These are phyloP conservation scores for Phrynocephalus versicolor DNA, from an alignment of 2,113 vertebrate genomes.

Conservation along the genomic window DNA sequence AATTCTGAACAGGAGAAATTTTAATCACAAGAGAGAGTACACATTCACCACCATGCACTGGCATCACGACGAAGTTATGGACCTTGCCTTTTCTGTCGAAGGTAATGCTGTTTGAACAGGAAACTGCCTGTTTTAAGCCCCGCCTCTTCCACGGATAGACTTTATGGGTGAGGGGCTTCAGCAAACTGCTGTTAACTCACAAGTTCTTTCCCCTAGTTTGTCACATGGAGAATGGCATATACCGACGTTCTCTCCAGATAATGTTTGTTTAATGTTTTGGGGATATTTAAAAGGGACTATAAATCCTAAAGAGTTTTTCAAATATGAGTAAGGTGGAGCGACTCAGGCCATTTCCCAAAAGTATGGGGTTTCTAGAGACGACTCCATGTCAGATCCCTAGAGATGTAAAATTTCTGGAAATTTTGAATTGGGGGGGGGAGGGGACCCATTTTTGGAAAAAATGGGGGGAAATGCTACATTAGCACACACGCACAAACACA, in stretches of 20 bases:
- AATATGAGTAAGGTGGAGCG: too few species aligned
- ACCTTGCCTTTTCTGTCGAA: slow-evolving; percentile 87
- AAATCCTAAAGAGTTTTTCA: too few species aligned
- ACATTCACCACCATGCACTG: slow-evolving; percentile 89
- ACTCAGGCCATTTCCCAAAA: background rate
- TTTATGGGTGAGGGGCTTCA: background rate
- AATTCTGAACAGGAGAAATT: slow-evolving; percentile 86
- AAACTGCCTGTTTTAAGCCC: background rate
- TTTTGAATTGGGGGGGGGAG: too few species aligned
- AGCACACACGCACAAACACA: too few species aligned
- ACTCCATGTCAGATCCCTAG: background rate
- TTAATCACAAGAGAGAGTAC: slow-evolving; percentile 85
- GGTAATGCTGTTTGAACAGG: slow-evolving; percentile 71
- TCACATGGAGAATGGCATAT: background rate
- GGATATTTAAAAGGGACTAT: too few species aligned
- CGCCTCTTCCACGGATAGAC: background rate
- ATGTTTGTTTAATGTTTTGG: background rate
- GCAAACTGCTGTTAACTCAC: background rate
- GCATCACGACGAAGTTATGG: slow-evolving; percentile 86
- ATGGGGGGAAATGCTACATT: too few species aligned
- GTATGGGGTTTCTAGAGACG: background rate
- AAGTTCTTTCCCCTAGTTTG: background rate
- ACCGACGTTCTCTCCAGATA: background rate
- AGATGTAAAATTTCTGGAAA: too few species aligned
- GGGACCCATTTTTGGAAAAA: too few species aligned